These are phyloP conservation scores for Lophotriccus pileatus DNA, from an alignment of 2,797 vertebrate genomes.

Conservation along the genomic window DNA sequence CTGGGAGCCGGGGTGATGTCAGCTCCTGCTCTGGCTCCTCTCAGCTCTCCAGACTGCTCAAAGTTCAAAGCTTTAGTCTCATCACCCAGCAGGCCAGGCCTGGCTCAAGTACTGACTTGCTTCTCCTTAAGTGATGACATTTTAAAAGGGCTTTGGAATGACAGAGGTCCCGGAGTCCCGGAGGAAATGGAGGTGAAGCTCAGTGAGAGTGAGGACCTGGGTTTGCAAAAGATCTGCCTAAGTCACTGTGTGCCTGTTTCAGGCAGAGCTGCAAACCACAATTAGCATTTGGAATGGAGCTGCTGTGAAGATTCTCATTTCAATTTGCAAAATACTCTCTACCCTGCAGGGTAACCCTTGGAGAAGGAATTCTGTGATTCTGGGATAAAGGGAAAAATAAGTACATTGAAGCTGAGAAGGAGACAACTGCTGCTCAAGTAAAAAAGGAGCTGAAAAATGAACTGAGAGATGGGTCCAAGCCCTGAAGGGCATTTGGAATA, in stretches of 20 bases:
- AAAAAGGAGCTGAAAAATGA: neutral
- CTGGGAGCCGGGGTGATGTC: constrained; percentile 20
- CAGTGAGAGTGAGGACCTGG: neutral
- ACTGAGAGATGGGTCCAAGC: neutral
- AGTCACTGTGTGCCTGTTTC: neutral
- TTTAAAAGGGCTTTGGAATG: neutral
- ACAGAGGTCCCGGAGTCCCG: neutral
- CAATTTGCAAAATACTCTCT: neutral
- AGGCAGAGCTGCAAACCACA: neutral
- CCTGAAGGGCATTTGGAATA: neutral
- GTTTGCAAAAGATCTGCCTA: neutral
- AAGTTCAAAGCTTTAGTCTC: constrained; percentile 8
- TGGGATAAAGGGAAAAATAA: neutral
- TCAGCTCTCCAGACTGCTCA: neutral
- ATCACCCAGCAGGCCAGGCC: neutral
- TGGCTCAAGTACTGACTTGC: neutral
- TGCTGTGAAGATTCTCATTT: neutral
- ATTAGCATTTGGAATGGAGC: neutral
- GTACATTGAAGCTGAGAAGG: neutral
- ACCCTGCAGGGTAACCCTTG: neutral
- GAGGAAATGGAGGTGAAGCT: neutral
- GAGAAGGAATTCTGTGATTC: neutral
- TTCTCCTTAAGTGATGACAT: neutral
- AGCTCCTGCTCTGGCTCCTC: constrained; percentile 42
- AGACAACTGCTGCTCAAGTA: neutral